A percentile compares a stretch with the other conserved stretches of the same genome.
phyloP scores from a whole-genome alignment of 2,113 vertebrate species.

The Phycodurus eques region DNA sequence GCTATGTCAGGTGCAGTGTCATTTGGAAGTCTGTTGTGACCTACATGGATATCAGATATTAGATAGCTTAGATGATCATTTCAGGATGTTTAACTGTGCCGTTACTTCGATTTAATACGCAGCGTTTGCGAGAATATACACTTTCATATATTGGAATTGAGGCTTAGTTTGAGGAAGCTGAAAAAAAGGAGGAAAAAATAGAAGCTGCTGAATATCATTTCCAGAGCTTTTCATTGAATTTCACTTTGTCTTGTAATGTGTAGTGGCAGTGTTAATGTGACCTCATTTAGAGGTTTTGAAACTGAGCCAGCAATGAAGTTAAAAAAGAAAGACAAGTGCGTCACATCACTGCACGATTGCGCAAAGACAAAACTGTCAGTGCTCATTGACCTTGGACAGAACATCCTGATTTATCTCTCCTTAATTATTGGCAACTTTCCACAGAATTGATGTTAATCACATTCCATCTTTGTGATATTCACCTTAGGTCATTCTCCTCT shows the following conservation, averaged over 20 bases:
- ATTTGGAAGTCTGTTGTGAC: conserved; percentile 48
- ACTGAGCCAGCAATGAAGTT: conserved; percentile 28
- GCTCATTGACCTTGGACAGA: conserved; percentile 53
- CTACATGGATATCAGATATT: conserved; percentile 59
- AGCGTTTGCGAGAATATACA: conserved; percentile 39
- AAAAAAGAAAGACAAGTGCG: conserved; percentile 25
- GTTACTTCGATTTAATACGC: conserved; percentile 63
- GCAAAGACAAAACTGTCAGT: conserved; percentile 26
- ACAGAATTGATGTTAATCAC: conserved; percentile 52
- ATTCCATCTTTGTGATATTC: conserved; percentile 45
- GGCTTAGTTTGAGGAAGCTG: conserved; percentile 19
- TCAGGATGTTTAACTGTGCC: conserved; percentile 33
- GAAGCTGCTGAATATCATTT: conserved; percentile 32
- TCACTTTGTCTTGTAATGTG: conserved; percentile 51
- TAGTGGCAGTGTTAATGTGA: conserved; percentile 51
- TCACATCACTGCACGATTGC: conserved; percentile 34
- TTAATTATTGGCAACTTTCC: conserved; percentile 44
- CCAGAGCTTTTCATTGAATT: conserved; percentile 52
- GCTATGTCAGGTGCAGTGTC: conserved; percentile 57
- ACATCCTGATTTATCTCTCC: conserved; percentile 43
- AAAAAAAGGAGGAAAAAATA: conserved; percentile 24
- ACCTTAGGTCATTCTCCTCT: conserved; percentile 30
- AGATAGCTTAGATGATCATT: conserved; percentile 49
- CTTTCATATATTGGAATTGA: conserved; percentile 35
- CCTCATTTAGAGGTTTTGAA: conserved; percentile 49